These are phyloP conservation scores for Neotragus pygmaeus DNA, from an alignment of 2,113 vertebrate genomes.

Conservation along the genomic window DNA sequence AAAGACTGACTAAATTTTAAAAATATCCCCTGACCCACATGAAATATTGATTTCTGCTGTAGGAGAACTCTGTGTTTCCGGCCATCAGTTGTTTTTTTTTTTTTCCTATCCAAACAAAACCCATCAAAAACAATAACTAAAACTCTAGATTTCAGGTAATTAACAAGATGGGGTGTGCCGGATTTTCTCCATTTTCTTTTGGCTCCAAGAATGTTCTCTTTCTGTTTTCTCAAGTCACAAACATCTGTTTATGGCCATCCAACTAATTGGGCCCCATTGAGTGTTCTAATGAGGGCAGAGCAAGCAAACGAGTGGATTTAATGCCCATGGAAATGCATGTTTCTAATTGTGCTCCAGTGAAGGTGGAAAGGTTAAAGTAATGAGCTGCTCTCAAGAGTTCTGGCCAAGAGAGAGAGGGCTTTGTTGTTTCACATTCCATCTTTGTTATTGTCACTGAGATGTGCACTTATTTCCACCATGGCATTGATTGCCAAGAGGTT, in stretches of 20 bases:
- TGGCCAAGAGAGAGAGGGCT: slow-evolving; percentile 48
- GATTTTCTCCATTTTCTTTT: slow-evolving; percentile 47
- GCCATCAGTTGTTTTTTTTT: not conserved
- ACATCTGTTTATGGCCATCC: slow-evolving; percentile 69
- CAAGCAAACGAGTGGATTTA: slow-evolving; percentile 34
- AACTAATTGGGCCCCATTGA: slow-evolving; percentile 56
- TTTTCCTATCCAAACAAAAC: not conserved
- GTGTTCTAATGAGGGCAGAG: slow-evolving; percentile 64
- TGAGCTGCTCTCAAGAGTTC: slow-evolving; percentile 56
- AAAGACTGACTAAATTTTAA: not conserved
- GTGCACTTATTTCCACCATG: slow-evolving; percentile 53
- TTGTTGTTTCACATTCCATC: slow-evolving; percentile 70
- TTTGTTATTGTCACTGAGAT: slow-evolving; percentile 62
- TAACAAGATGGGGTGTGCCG: slow-evolving; percentile 1
- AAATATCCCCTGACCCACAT: not conserved
- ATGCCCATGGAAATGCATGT: slow-evolving; percentile 57
- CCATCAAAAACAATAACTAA: not conserved
- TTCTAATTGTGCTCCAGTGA: slow-evolving; percentile 65
- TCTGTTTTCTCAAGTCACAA: slow-evolving; percentile 64
- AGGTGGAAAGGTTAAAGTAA: slow-evolving; percentile 74
- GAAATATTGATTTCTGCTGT: not conserved
- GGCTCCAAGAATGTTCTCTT: slow-evolving; percentile 43
- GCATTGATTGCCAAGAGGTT: slow-evolving; percentile 53
- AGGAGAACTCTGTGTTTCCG: not conserved
- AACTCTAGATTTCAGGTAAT: slow-evolving; percentile 26